Percentiles rank a stretch among this genome's conserved stretches.
These are phyloP conservation scores for Sebastes goodei DNA, from an alignment of 2,797 vertebrate genomes.

Conservation along the genomic window DNA sequence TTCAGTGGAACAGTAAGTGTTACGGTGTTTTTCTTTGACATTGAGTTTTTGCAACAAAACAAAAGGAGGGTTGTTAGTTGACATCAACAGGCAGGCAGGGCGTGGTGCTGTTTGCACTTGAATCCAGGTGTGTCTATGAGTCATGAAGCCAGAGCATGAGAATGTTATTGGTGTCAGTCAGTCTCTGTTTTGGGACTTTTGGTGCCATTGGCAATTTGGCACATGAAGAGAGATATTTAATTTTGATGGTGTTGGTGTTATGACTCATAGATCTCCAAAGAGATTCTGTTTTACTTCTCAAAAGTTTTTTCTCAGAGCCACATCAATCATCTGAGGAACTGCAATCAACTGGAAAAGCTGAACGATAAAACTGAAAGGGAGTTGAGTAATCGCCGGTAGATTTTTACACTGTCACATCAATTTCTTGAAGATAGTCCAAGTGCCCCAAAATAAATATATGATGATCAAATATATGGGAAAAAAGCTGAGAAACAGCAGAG, in stretches of 20 bases:
- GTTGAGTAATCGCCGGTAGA: too few relatives aligned
- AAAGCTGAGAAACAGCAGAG: background rate
- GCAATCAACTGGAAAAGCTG: too few relatives aligned
- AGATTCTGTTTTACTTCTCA: too few relatives aligned
- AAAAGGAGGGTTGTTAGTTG: background rate
- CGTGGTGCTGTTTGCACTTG: background rate
- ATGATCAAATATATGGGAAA: background rate
- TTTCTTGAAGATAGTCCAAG: background rate
- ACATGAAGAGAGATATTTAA: too few relatives aligned
- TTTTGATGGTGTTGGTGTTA: too few relatives aligned
- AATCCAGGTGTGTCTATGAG: constrained; percentile 17
- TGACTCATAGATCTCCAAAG: too few relatives aligned
- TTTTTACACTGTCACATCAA: background rate
- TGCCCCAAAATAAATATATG: background rate
- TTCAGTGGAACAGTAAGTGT: background rate
- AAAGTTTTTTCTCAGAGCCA: too few relatives aligned
- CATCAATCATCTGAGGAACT: too few relatives aligned
- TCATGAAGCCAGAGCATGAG: background rate
- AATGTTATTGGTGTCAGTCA: too few relatives aligned
- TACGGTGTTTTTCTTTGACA: background rate
- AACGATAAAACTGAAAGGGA: too few relatives aligned
- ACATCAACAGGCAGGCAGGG: background rate
- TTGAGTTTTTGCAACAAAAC: background rate
- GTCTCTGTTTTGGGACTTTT: too few relatives aligned
- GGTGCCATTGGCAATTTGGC: too few relatives aligned